A percentile compares a stretch with the other conserved stretches of the same genome.
phyloP scores from a whole-genome alignment of 1,140 invertebrate species.

The Centruroides sculpturatus region DNA sequence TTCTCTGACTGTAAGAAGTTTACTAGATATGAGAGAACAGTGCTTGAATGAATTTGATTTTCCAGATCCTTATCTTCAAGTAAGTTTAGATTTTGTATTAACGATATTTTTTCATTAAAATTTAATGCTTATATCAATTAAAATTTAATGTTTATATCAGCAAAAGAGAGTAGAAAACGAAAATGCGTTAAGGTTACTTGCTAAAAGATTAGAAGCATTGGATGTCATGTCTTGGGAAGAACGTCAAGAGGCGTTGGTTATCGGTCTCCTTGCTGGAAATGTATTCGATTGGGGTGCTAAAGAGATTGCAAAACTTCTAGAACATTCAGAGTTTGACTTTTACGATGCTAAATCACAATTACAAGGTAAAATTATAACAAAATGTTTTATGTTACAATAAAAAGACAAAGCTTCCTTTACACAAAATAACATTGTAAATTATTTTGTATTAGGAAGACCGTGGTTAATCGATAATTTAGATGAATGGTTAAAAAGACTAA shows the following conservation, averaged over 20 bases:
- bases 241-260: slow-evolving; percentile 39
- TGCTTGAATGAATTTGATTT: slow-evolving; percentile 80
- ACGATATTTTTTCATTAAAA: neutral
- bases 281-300: slow-evolving; percentile 95
- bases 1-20: slow-evolving; percentile 65
- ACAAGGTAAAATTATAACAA: slow-evolving; percentile 32
- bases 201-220: slow-evolving; percentile 34
- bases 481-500: slow-evolving; percentile 57
- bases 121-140: slow-evolving; percentile 22
- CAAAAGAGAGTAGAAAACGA: slow-evolving; percentile 56
- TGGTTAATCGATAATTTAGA: slow-evolving; percentile 83
- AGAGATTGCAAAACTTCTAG: slow-evolving; percentile 68
- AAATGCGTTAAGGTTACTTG: slow-evolving; percentile 39
- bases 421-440: too few relatives aligned
- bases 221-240: slow-evolving; percentile 38
- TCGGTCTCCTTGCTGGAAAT: slow-evolving; percentile 59
- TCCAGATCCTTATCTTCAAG: slow-evolving; percentile 71
- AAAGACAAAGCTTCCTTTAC: too few relatives aligned
- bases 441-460: slow-evolving; percentile 48
- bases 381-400: neutral
- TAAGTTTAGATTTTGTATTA: slow-evolving; percentile 19
- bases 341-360: slow-evolving; percentile 58
- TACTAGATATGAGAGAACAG: slow-evolving; percentile 84
- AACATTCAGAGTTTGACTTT: slow-evolving; percentile 59
- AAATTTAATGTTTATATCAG: slow-evolving; percentile 24